Evolutionary conservation across 2,797 vertebrate genomes (phyloP).

Genomic region (Danio jaintianensis): DNA sequence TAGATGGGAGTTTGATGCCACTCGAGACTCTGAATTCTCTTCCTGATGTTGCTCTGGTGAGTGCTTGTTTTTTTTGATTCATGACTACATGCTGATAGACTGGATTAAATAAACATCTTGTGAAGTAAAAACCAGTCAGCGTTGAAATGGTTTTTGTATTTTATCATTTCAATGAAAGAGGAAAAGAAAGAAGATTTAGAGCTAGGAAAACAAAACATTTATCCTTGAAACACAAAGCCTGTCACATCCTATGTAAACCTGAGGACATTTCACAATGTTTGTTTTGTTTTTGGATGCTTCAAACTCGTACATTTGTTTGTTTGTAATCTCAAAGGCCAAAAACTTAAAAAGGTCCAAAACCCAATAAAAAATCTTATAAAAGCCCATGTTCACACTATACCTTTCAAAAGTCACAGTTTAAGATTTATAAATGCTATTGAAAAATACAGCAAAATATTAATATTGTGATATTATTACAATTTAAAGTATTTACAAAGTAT

Average conservation of each 20-base stretch:
- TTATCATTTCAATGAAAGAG: not conserved
- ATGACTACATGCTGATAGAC: not conserved
- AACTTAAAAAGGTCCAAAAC: not conserved
- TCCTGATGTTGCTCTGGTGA: constrained; percentile 86
- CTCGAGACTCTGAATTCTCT: constrained; percentile 76
- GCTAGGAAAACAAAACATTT: not conserved
- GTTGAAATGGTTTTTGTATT: not conserved
- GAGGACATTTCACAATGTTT: not conserved
- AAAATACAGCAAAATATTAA: not conserved
- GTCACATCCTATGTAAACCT: not conserved
- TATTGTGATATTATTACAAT: no score
- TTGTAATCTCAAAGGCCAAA: not conserved
- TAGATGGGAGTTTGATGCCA: constrained; percentile 75
- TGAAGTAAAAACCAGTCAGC: not conserved
- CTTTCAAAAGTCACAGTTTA: not conserved
- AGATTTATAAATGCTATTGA: not conserved
- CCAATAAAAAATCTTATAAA: not conserved
- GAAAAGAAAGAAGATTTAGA: not conserved
- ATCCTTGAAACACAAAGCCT: not conserved
- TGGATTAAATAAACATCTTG: not conserved
- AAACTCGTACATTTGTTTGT: not conserved
- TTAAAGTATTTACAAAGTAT: no score
- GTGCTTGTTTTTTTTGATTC: constrained; percentile 48
- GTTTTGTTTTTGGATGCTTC: not conserved
- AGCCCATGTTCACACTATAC: not conserved